A percentile compares a stretch with the other conserved stretches of the same genome.
phyloP scores from a whole-genome alignment of 2,113 vertebrate species.

The Daphoenositta chrysoptera region DNA sequence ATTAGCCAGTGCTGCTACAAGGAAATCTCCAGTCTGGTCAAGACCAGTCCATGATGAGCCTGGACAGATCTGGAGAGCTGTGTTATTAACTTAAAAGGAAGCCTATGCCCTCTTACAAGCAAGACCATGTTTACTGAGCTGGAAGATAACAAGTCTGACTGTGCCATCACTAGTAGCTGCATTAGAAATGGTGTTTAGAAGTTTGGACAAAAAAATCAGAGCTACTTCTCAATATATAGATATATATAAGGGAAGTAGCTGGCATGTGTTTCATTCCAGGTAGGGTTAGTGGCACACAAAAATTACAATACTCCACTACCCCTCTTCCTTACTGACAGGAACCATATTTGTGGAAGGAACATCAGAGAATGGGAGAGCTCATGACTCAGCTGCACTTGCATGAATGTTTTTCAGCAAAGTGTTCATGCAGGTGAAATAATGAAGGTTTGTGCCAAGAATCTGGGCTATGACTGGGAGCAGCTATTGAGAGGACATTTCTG shows the following conservation, averaged over 20 bases:
- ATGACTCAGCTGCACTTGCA: neutral
- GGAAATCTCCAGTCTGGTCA: neutral
- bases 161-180: neutral
- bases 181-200: neutral
- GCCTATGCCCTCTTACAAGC: neutral
- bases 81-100: neutral
- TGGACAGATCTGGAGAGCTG: neutral
- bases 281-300: neutral
- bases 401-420: neutral
- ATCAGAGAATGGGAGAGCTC: neutral
- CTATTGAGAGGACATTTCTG: neutral
- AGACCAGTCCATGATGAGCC: neutral
- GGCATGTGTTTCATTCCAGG: neutral
- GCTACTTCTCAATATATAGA: neutral
- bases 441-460: neutral
- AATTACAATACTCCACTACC: neutral
- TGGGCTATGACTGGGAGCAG: neutral
- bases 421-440: neutral
- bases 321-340: neutral
- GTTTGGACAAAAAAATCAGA: neutral
- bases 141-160: neutral
- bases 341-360: neutral
- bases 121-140: neutral
- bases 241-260: neutral
- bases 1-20: neutral